Base-by-base conservation (phyloP, 2,113 vertebrate species). In the Crotalus tigris region DNA sequence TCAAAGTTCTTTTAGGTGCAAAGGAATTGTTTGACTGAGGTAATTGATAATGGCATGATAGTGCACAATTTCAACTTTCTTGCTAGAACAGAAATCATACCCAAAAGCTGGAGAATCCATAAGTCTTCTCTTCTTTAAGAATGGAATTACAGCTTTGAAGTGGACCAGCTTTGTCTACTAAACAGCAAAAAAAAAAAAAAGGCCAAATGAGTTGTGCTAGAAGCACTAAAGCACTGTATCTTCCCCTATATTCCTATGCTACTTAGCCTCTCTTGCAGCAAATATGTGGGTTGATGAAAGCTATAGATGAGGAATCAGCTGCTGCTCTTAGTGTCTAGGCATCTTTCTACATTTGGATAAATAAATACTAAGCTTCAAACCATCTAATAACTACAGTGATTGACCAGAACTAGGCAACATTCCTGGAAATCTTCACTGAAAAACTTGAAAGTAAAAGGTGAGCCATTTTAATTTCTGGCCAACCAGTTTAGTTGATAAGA, bases 1-100 rank as follows among this genome's bases (percentile, higher is more conserved):
- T 92, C 0, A 26, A 58, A 0, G 0, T n/a, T 44, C 55, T 88
- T 75, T 6, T 24, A 0, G 49, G 33, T n/a, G 54, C 12, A 2
- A 23, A 11, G 1, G 10, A 89, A 0, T 39, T 54, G 54, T 21
- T 2, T 46, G 0, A 0, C 23, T 64, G 85, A 7, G 81, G 2
- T 59, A 54, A 55, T 54, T 39, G n/a, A 12, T 53, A 59, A 15
- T 57, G n/a, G 12, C 29, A 19, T 4, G 23, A 23, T 55, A 57
- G 51, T 8, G 0, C 11, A 64, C 39, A 3, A 93, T 39, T 10
- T 49, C 26, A 49, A n/a, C 15, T 10, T 10, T 88, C 44, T 26
- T 33, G 91, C 85, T 93, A 39, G 61, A 39, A 58, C 0, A 53
- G 12, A 87, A 11, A 57, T 26, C 46, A 1, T 92, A 15, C 39